Evolutionary conservation across 2,113 vertebrate species (phyloP), one percentile per base, ranked within the genome.

Genomic region (Megaleporinus macrocephalus): DNA sequence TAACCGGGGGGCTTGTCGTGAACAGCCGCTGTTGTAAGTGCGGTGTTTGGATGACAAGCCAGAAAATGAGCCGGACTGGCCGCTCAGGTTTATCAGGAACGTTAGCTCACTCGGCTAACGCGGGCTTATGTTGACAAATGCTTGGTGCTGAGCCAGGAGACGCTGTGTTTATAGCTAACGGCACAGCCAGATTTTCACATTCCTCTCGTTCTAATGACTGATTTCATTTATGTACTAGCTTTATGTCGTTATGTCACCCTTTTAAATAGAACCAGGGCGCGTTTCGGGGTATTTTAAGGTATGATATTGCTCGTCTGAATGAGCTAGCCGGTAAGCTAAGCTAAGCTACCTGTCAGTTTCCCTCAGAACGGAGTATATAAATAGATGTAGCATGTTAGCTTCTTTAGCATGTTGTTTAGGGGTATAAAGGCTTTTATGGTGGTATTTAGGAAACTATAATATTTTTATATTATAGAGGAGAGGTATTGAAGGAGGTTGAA

Each of bases 281-380:
- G 57, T 3, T 61, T 1, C 1, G 24, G 24, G 22, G 7, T 1
- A 4, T 33, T 61, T 44, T 0, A 29, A 65, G 18, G 22, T 44
- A 18, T 59, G 20, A 22, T 36, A 22, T 36, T 68, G 65, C 29
- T 68, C 33, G 18, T 36, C 20, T 36, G 49, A 44, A 20, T 55
- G 65, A 79, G 41, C 24, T 71, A 79, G 53, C 66, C n/a, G 51
- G 49, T 27, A 6, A 79, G 51, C 51, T 79, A 61, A n/a, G 51
- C 51, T 44, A 44, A 51, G 51, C 77, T 66, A 61, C 30, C 77
- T 71, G n/a, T 55, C 66, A 59, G 66, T 79, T 1, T 55, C 18
- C 5, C 15, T 24, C 76, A 20, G 47, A 36, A 33, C 36, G 27
- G 1, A 66, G 16, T 16, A 20, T 36, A 13, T 10, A 33, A 33